Base-by-base conservation (phyloP, 2,797 vertebrate species). In the Anomalospiza imberbis region DNA sequence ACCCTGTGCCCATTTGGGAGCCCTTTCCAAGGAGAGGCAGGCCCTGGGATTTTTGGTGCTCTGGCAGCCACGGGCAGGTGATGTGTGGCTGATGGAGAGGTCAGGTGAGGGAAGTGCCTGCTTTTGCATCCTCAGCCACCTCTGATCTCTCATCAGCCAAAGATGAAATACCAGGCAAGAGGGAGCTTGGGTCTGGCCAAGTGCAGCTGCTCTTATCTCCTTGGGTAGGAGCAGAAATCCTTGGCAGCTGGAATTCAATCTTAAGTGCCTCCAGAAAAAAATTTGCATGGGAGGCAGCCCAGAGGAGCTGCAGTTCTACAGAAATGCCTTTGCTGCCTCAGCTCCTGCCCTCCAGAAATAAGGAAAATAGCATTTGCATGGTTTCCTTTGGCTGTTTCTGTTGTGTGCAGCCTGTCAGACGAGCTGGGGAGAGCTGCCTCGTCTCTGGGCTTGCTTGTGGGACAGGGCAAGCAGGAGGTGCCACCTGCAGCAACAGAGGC, bases 151-250 rank as follows among this genome's bases (percentile, higher is more conserved):
- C 75, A 66, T 38, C 80, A 71, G 71, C 45, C 25, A 15, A 87
- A 92, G 87, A 75, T 1, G 6, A 95, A 90, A 92, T 36, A 89
- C 82, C 31, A 3, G 73, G 81, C n/a, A 13, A 95, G 74, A 91
- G 47, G 62, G 70, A 76, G 78, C 67, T 47, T 7, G 1, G 48
- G 58, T 78, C 77, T 86, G 80, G 93, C 95, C 91, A 92, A 93
- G 50, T 5, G 5, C 93, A 94, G 91, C 85, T 94, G 87, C 75
- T 93, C 71, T 91, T 89, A 88, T 85, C 91, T 95, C 34, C 55
- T 50, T 45, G 36, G 82, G 75, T 48, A 71, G 51, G 34, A 95
- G 95, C 94, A 91, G 75, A 95, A 95, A 96, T 76, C 53, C 68
- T 95, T 94, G 92, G 95, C 57, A 78, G 70, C 66, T 72, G 45